Base-by-base conservation (phyloP, 2,888 invertebrate genomes). In the Lasioglossum malachurum region DNA sequence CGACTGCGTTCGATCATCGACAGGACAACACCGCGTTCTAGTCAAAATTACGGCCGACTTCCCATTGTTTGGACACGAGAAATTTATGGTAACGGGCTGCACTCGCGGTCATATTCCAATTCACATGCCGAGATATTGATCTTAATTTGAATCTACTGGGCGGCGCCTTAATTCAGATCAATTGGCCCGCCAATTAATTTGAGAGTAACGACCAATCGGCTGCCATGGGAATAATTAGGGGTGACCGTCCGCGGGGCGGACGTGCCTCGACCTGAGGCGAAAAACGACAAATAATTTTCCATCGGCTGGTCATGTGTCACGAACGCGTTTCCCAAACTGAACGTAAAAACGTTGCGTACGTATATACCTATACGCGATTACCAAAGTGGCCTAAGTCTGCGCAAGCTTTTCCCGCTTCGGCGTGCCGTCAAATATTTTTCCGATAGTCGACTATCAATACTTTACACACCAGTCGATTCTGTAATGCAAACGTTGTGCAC, bases 141-240 rank as follows among this genome's bases (percentile, higher is more conserved):
- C 91, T 92, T 90, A 92, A 92, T 92, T 91, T 91, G 90, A 91
- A 92, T 92, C 88, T 89, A 88, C 88, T 87, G 87, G 88, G 89
- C 84, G 89, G 83, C 88, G 87, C 89, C 84, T 91, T 90, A 91
- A 92, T 91, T 91, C 91, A 83, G 89, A 88, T 90, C 90, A 91
- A 92, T 92, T 89, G 91, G 82, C 77, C 85, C 78, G 67, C 85
- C 84, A 90, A 90, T 90, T 90, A 90, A 90, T 90, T 89, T 41
- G 80, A 41, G 86, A 84, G 82, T 88, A 90, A 90, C 87, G 86
- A 75, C 75, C 87, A 83, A 86, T 89, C 83, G 85, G 60, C 77
- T 83, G 81, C 67, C 86, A 84, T 84, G 82, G 79, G 83, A 86
- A 90, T 87, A 87, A 90, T 90, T 85, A 87, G 77, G 41, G 75